Evolutionary conservation across 1,140 invertebrate species (phyloP), one percentile per base, ranked within the genome.

Genomic region (Pogonognathellus flavescens): DNA sequence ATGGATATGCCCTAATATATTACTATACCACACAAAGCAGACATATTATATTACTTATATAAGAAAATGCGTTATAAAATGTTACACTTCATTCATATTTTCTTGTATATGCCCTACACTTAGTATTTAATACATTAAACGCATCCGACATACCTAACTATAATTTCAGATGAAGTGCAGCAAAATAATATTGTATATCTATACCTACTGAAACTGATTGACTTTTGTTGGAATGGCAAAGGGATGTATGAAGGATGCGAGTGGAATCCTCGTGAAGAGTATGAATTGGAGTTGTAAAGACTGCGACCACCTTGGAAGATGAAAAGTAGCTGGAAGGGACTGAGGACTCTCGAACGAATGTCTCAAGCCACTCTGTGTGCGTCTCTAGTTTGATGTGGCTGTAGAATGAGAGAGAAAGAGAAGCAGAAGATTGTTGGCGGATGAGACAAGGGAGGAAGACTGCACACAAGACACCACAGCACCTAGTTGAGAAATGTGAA

Each of bases 291-390:
- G 70, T 76, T 49, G 6, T 76, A 76, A 76, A 76, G 70, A 76
- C 31, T 76, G 5, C 70, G 70, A 76, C 70, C 70, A 76, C 70
- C 70, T 25, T 41, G 3, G 70, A 76, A 76, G 70, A 76, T 76
- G 70, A 76, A 72, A 16, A 76, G 70, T 76, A 76, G 70, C 70
- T 76, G 41, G 14, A 76, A 76, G 70, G 70, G 25, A 76, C 70
- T 76, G 31, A 9, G 10, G 25, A 49, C 31, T 49, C 70, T 76
- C 70, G 41, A 25, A 49, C 70, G 41, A 76, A 49, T 76, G 41
- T 18, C 25, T 49, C 41, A 76, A 76, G 31, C 49, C 70, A 14
- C 11, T 57, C 53, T 57, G 70, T 50, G 25, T 49, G 20, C 22
- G 62, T 20, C 62, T 66, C 11, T 14, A 20, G 22, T 66, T 2